Base-by-base conservation (phyloP, 1,140 invertebrate species). In the Coptotermes formosanus region DNA sequence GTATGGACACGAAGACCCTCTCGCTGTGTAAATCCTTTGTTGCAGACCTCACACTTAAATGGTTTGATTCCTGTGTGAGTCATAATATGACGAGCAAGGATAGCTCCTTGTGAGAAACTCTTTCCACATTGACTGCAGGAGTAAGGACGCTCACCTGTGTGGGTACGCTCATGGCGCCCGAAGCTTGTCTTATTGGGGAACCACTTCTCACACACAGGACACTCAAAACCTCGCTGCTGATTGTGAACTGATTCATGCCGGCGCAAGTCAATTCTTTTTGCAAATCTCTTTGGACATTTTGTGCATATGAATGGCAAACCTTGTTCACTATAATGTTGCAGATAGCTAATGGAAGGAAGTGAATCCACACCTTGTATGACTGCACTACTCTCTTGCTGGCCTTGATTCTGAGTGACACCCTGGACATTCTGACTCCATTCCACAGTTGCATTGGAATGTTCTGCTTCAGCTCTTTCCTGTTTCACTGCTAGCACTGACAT, bases 21-120 rank as follows among this genome's bases (percentile, higher is more conserved):
- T 82, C 94, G 93, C 89, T 95, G 95, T 3, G 94, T 95, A 89
- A 95, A 96, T 83, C 94, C 94, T 88, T 96, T 95, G 0, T 92
- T 91, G 89, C 97, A 97, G 87, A 94, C 93, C 69, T 93, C 92
- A 89, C 96, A 97, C 88, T 94, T 93, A 91, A 95, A 96, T 0
- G 97, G 97, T 89, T 96, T 96, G 87, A 95, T 93, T 86, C 97
- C 96, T 1, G 95, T 96, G 89, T 98, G 97, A n/a, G 95, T 95
- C 90, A 97, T 94, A 88, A 96, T 93, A 91, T 98, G 97, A 0
- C 96, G 93, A 48, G 95, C 92, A 25, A 97, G 92, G 87, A 97
- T 96, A 89, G 96, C 96, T 85, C 95, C 94, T 89, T 97, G 94
- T 3, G 95, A 94, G 89, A 97, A 97, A 48, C 93, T 91, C 43